Evolutionary conservation across 64 coral and sea anemone species (phyloP), one percentile per base, ranked within the genome.

Genomic region (Anthopleura sola): DNA sequence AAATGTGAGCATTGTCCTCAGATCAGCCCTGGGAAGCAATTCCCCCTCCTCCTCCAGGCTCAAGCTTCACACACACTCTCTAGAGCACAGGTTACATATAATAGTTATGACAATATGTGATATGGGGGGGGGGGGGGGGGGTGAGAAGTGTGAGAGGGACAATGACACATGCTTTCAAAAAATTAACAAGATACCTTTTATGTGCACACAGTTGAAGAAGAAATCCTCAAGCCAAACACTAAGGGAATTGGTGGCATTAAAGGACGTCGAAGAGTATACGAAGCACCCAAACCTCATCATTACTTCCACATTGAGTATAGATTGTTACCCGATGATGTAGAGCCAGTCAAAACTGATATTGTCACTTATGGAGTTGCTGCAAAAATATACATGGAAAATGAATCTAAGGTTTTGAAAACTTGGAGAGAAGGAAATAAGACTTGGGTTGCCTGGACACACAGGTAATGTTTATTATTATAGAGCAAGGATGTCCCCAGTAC

Each of bases 311-410:
- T 94, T 36, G 96, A 98, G 56, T 98, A 98, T 57, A 94, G 89
- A 50, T 74, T 98, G 46, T 78, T 98, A 17, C 96, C 96, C 11
- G 81, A 66, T 85, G 96, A 98, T 21, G 10, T 79, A 68, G 96
- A 98, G 68, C 77, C 93, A 48, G 78, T 98, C 19, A 98, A 98
- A 78, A 89, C 89, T 62, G 96, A 98, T 87, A 84, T 98, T 36
- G 96, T 98, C 5, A 98, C 93, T 5, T 98, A 98, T 92, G 96
- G 96, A 56, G 90, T 98, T 8, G 96, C 96, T 26, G 96, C 96
- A 24, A 98, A 98, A 60, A 94, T 98, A 71, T 98, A 98, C 51
- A 90, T 88, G 66, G 96, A 98, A 46, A 94, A 51, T 76, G 96
- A 98, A 60, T 98, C 96, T 12, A 98, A 98, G 82, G 87, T 98